These are phyloP conservation scores for Amitus sp. DNA, from an alignment of 2,888 invertebrate genomes.

Conservation along the genomic window DNA sequence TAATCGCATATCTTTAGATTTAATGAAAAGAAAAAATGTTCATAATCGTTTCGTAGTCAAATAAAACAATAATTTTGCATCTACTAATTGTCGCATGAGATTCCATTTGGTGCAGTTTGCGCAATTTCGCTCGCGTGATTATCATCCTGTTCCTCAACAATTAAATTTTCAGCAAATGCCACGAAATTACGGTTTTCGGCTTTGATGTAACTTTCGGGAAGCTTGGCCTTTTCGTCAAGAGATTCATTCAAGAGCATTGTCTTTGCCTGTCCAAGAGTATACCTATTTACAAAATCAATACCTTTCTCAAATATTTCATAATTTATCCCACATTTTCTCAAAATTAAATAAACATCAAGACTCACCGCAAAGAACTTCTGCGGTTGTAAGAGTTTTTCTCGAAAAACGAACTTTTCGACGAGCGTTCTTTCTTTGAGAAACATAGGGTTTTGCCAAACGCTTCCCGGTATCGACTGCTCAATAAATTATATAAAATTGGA, in stretches of 20 bases:
- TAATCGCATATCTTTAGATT: no score
- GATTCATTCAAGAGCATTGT: constrained; percentile 45
- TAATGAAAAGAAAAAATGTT: no score
- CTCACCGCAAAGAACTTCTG: constrained; percentile 18
- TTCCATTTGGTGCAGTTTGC: constrained; percentile 19
- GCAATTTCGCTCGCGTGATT: constrained; percentile 10
- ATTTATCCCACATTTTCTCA: neutral
- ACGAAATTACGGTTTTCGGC: constrained; percentile 13
- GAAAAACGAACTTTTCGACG: constrained; percentile 4
- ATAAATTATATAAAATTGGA: constrained; percentile 87
- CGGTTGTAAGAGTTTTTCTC: constrained; percentile 10
- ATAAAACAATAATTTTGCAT: no score
- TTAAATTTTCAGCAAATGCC: constrained; percentile 29
- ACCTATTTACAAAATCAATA: constrained; percentile 29
- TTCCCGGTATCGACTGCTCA: constrained; percentile 80
- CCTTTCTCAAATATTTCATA: neutral
- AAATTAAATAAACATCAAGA: neutral
- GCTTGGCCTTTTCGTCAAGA: constrained; percentile 17
- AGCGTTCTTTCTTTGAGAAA: constrained; percentile 11
- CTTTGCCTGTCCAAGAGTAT: constrained; percentile 47
- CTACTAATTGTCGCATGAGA: constrained; percentile 26
- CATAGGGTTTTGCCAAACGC: constrained; percentile 76
- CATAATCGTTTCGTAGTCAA: constrained; percentile 14
- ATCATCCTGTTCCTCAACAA: constrained; percentile 41
- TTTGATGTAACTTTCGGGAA: constrained; percentile 8